Conservation (phyloP, 2,797 vertebrate species). For the Pantherophis vulpinus region DNA sequence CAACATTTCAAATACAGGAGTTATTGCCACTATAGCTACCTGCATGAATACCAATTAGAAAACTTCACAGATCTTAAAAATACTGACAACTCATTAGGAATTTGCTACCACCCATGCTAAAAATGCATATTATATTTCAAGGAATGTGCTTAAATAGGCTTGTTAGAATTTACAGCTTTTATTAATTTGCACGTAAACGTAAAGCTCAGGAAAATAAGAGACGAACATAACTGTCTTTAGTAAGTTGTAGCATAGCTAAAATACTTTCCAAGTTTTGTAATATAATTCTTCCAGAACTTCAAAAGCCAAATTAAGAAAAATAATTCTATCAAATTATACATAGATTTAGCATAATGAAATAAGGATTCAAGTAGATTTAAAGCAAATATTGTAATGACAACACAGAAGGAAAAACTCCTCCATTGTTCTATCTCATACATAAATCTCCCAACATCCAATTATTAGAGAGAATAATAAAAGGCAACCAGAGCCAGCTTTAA, state of each 20-base stretch:
- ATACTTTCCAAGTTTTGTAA: constrained; percentile 6
- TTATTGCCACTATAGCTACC: constrained; percentile 56
- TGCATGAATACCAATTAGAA: constrained; percentile 58
- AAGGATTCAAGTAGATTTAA: neutral
- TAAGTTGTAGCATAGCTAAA: neutral
- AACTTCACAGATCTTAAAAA: constrained; percentile 59
- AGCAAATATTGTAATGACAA: neutral
- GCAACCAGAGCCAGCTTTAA: neutral
- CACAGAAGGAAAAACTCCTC: neutral
- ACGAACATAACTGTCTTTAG: constrained; percentile 25
- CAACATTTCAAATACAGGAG: constrained; percentile 55
- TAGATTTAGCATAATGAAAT: neutral
- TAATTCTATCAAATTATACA: constrained; percentile 1
- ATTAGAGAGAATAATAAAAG: neutral
- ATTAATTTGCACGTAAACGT: constrained; percentile 38
- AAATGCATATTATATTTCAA: constrained; percentile 48
- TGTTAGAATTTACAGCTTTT: constrained; percentile 47
- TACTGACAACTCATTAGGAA: constrained; percentile 55
- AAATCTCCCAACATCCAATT: neutral
- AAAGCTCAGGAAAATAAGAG: constrained; percentile 39
- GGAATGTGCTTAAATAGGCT: constrained; percentile 36
- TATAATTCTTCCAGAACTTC: constrained; percentile 8
- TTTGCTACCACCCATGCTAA: constrained; percentile 41
- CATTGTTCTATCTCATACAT: neutral
- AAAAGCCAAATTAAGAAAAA: constrained; percentile 11